Base-by-base conservation (phyloP, 2,888 invertebrate species). In the Platycheirus rosarum region DNA sequence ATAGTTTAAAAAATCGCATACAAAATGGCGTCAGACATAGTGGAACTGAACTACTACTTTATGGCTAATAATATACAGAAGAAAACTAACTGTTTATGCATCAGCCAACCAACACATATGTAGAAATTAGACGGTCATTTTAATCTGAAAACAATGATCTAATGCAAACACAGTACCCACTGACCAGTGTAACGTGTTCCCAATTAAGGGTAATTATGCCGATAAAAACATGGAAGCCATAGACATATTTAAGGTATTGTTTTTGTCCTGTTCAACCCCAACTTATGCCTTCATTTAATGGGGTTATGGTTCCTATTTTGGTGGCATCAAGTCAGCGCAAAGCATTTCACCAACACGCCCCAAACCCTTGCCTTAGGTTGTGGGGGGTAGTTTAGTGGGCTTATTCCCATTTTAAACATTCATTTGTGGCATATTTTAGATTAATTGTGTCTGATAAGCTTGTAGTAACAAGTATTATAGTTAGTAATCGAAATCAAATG, bases 181-280 rank as follows among this genome's bases (percentile, higher is more conserved):
- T n/a, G n/a, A 14, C 8, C 60, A 32, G 32, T 70, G 49, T 71
- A 76, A 48, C 62, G 32, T 62, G 55, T 53, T 20, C 55, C 71
- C 66, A 82, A 82, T 82, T 82, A 82, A 82, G 71, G 76, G 80
- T 76, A 82, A 82, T 82, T 82, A 82, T 82, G 5, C 55, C 70
- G 53, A 68, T 76, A 82, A 82, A 70, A 82, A 76, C 80, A 82
- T 82, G 80, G 76, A 65, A 66, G 76, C 65, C 66, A 57, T 57
- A 42, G 26, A 80, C 76, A 80, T 76, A 71, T 75, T 66, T 75
- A 26, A 63, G 63, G 42, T 55, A 80, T 62, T 76, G 35, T 14
- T 57, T 40, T n/a, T 7, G 37, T 71, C 53, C 70, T 7, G 37
- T 71, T 60, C 70, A 53, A 76, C 76, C 80, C 80, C 29, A 32